Base-by-base conservation (phyloP, 2,888 invertebrate genomes). In the Eupithecia dodoneata region DNA sequence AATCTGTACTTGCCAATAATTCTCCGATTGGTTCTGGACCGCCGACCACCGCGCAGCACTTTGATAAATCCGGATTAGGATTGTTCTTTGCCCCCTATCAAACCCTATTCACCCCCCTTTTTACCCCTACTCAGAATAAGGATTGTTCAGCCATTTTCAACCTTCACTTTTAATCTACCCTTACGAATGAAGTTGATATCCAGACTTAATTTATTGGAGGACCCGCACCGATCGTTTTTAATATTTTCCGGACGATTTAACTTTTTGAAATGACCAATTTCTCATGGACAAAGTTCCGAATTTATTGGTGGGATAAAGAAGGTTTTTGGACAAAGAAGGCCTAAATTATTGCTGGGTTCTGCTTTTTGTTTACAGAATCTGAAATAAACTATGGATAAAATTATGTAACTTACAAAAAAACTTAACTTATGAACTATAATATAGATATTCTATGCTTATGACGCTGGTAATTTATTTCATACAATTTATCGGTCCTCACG, bases 61-160 rank as follows among this genome's bases (percentile, higher is more conserved):
- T 83, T 84, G 83, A 90, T 90, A 91, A 92, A 90, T 91, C 89
- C 87, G 89, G 90, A 91, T 92, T 91, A 91, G 82, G 88, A 85
- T 86, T 84, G 88, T 90, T 89, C 88, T 86, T 88, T 87, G 85
- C 85, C 82, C 81, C 79, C 72, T 74, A 77, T 49, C 65, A 47
- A 69, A n/a, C 47, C 47, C 45, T 69, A 45, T 47, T 69, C 69
- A 45, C 9, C 65, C 45, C 41, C 47, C 13, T 42, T 67, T 41
- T 15, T 41, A 42, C 77, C 65, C 55, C n/a, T 18, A 59, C 55
- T 91, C 89, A 86, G 88, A 90, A 91, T 92, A 91, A 91, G 82
- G 88, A 85, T 85, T 83, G 88, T 89, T 89, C 88, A 69, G n/a
- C 47, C 47, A 18, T 47, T n/a, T 45, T 67, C 69, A 67, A 47